These are phyloP conservation scores for Harpalus rubripes DNA, from an alignment of 2,888 invertebrate genomes.

Conservation along the genomic window DNA sequence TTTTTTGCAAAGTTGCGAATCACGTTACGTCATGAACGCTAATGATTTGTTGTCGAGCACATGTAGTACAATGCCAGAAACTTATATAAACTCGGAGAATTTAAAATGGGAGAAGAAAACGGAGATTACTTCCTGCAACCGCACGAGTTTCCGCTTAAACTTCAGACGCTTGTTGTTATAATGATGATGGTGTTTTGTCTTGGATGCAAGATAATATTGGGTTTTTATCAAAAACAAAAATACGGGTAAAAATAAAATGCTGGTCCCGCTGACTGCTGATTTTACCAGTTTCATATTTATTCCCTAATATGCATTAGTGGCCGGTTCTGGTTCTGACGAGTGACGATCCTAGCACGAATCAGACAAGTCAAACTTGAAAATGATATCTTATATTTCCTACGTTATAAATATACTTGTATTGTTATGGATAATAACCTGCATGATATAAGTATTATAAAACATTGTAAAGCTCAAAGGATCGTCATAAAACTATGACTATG, in stretches of 20 bases:
- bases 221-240: too few relatives aligned
- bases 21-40: constrained; percentile 7
- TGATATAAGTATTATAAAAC: too few relatives aligned
- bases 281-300: not conserved
- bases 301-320: too few relatives aligned
- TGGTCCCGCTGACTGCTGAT: constrained; percentile 5
- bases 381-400: too few relatives aligned
- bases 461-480: too few relatives aligned
- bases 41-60: constrained; percentile 36
- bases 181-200: not conserved
- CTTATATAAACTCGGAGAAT: not conserved
- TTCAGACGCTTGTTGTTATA: constrained; percentile 1
- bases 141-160: constrained; percentile 3
- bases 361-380: too few relatives aligned
- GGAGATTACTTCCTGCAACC: not conserved
- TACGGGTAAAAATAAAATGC: too few relatives aligned
- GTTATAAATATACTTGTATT: too few relatives aligned
- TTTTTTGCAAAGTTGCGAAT: not conserved
- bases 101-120: not conserved
- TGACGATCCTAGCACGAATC: too few relatives aligned
- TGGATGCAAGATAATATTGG: not conserved
- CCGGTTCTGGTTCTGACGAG: too few relatives aligned
- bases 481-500: too few relatives aligned
- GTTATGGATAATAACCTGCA: too few relatives aligned
- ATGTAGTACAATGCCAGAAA: constrained; percentile 11